Percentiles rank a stretch among this genome's conserved stretches.
Conservation (phyloP, 2,797 vertebrate species). For the Macroramphosus scolopax region DNA sequence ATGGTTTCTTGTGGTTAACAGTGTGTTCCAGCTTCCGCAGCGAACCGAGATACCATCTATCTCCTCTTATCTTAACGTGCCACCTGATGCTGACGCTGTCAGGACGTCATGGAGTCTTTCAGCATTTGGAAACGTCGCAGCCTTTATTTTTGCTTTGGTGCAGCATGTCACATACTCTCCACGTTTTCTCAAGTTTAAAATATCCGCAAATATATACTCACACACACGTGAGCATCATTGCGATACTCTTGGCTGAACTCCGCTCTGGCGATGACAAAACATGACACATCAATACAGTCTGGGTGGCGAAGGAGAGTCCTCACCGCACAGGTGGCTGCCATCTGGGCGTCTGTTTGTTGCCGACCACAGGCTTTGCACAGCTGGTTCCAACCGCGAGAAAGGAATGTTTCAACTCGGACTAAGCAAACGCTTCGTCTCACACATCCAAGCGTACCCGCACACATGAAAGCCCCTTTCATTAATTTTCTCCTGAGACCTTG, state of each 20-base stretch:
- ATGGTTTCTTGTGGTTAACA: neutral
- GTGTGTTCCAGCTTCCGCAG: neutral
- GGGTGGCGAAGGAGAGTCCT: slow-evolving; percentile 50
- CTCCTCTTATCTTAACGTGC: slow-evolving; percentile 25
- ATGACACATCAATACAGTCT: slow-evolving; percentile 50
- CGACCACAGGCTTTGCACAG: slow-evolving; percentile 32
- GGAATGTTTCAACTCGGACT: slow-evolving; percentile 40
- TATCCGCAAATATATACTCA: too few species aligned
- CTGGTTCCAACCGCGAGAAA: slow-evolving; percentile 40
- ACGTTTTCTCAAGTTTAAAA: neutral
- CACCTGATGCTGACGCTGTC: slow-evolving; percentile 4
- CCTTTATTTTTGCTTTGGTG: slow-evolving; percentile 5
- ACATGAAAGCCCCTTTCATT: slow-evolving; percentile 12
- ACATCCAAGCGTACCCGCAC: neutral
- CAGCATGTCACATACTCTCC: too few species aligned
- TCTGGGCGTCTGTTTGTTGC: slow-evolving; percentile 35
- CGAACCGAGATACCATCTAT: slow-evolving; percentile 6
- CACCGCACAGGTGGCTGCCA: slow-evolving; percentile 60
- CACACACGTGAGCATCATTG: slow-evolving; percentile 4
- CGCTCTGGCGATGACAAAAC: slow-evolving; percentile 15
- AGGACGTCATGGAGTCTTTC: slow-evolving; percentile 4
- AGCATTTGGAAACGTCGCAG: slow-evolving; percentile 1
- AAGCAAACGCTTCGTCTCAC: neutral
- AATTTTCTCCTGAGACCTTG: slow-evolving; percentile 23
- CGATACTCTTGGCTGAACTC: slow-evolving; percentile 6